Base-by-base conservation (phyloP, 30 jellyfish, hydroid and myxozoan genomes). In the Phacellophora camtschatica region DNA sequence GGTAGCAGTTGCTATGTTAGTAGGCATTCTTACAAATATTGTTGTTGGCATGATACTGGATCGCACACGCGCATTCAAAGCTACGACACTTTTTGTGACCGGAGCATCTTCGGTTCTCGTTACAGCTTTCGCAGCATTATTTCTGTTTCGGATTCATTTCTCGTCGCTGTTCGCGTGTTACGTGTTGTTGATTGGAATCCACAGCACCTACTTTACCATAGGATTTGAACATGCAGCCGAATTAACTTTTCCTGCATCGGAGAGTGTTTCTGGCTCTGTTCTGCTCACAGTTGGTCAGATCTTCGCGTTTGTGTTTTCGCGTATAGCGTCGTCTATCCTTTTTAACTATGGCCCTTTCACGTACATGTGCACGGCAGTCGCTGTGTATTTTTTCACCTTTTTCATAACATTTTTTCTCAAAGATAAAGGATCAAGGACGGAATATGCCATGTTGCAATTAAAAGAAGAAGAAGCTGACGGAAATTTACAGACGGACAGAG, bases 141-240 rank as follows among this genome's bases (percentile, higher is more conserved):
- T 84, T 29, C 20, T 53, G 70, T 84, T 34, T 42, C 19, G 34
- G 51, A 57, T 89, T 74, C 32, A 34, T 27, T 36, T 64, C 4
- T 53, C 63, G 2, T 34, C 64, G 7, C 45, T 66, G 12, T 66
- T 32, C 25, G 39, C 51, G 24, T 32, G 58, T 24, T 34, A 24
- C 57, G 41, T 33, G 24, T 27, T 65, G 16, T 11, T 27, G 3
- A 23, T 66, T 65, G 48, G 81, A 18, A 71, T 43, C 8, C 45
- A 23, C 45, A 71, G 94, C 19, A 61, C 85, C 19, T 87, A 87
- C 51, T 81, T 62, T 29, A 87, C 96, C 12, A 46, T 79, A 4
- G 95, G 95, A 3, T 77, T 87, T 36, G 90, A 84, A 2, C 96
- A 87, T 54, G 77, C 95, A 8, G 88, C 89, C 5, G 89, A 87